Evolutionary conservation across 2,797 vertebrate species (phyloP).

Genomic region (Neopelma chrysocephalum): DNA sequence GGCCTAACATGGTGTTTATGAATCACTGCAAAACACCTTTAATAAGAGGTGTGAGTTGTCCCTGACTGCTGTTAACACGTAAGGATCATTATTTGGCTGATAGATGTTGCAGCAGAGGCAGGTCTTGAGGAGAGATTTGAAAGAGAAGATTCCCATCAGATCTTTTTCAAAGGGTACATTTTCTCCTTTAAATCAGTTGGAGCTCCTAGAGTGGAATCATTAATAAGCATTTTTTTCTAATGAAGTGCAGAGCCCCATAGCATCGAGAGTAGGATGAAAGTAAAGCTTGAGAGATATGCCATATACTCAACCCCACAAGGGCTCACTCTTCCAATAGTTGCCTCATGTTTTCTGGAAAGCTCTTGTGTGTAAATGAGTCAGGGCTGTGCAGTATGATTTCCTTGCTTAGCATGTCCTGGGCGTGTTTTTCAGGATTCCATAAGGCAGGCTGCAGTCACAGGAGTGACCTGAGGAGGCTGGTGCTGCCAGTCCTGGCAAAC

Average conservation of each 20-base stretch:
- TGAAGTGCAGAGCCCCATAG: background rate
- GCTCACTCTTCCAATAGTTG: background rate
- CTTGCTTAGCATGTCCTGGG: background rate
- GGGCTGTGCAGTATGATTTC: background rate
- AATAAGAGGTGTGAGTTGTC: background rate
- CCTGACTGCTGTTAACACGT: background rate
- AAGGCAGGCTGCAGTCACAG: background rate
- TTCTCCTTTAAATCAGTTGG: constrained; percentile 22
- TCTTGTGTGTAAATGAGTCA: background rate
- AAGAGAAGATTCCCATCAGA: constrained; percentile 22
- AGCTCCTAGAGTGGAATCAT: background rate
- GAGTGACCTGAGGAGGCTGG: background rate
- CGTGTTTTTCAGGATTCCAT: background rate
- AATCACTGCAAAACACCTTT: background rate
- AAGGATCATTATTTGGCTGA: background rate
- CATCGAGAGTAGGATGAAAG: background rate
- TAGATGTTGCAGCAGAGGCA: background rate
- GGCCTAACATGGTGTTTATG: background rate
- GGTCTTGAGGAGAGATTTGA: constrained; percentile 4
- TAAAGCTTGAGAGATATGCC: background rate
- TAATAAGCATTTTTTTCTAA: constrained; percentile 24
- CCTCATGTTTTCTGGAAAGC: background rate
- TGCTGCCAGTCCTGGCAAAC: background rate
- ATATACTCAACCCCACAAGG: background rate
- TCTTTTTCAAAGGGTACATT: constrained; percentile 36